These are phyloP conservation scores for Hybognathus amarus DNA, from an alignment of 2,797 vertebrate genomes.

Conservation along the genomic window DNA sequence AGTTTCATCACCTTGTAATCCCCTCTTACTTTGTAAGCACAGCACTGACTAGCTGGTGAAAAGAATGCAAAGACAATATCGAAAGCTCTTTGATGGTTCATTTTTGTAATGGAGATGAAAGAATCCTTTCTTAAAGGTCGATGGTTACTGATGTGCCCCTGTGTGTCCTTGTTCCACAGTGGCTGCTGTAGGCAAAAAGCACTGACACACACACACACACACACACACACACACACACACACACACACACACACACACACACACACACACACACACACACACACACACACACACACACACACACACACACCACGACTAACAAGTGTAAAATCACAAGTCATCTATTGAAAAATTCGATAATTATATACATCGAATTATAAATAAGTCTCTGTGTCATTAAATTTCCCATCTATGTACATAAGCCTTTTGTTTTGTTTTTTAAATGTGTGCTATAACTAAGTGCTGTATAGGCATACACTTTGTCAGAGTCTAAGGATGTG, in stretches of 20 bases:
- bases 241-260: neutral
- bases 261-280: no score
- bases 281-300: neutral
- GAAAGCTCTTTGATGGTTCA: constrained; percentile 43
- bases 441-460: neutral
- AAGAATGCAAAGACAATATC: constrained; percentile 49
- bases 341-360: neutral
- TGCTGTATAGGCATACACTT: neutral
- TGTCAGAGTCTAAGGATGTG: neutral
- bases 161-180: constrained; percentile 45
- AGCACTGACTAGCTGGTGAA: constrained; percentile 46
- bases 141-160: constrained; percentile 45
- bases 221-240: neutral
- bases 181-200: constrained; percentile 34
- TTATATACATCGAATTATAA: neutral
- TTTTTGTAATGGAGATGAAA: constrained; percentile 57
- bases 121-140: constrained; percentile 51
- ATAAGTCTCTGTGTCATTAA: neutral
- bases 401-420: neutral
- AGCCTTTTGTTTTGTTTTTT: neutral
- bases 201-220: neutral
- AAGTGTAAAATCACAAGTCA: constrained; percentile 8
- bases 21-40: constrained; percentile 54
- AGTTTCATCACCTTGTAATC: constrained; percentile 57
- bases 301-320: no score